Conservation (phyloP, 1,140 invertebrate species). For the Orius insidiosus region DNA sequence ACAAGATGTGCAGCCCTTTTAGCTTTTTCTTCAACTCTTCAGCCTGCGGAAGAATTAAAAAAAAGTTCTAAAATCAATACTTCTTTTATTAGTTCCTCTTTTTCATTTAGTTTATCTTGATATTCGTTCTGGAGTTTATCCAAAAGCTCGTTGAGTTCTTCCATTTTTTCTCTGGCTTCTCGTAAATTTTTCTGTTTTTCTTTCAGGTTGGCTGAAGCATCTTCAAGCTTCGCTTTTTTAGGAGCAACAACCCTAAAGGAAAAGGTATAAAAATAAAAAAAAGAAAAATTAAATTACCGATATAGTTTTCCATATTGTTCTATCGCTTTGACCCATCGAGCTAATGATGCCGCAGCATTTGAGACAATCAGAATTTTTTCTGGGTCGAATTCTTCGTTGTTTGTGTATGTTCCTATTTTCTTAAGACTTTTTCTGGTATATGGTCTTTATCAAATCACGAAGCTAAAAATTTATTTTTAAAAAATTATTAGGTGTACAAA, state of each 20-base stretch:
- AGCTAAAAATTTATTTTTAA: conserved; percentile 30
- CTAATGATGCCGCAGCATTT: conserved; percentile 62
- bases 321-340: conserved; percentile 80
- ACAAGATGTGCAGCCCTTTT: conserved; percentile 50
- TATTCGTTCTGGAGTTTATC: conserved; percentile 48
- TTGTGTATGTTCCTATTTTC: conserved; percentile 58
- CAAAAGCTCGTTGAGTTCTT: conserved; percentile 49
- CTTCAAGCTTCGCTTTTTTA: conserved; percentile 57
- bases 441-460: conserved; percentile 73
- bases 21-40: conserved; percentile 46
- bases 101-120: conserved; percentile 54
- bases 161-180: conserved; percentile 54
- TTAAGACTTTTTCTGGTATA: conserved; percentile 60
- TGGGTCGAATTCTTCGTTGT: conserved; percentile 67
- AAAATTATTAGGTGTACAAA: too few species aligned
- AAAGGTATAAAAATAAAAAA: conserved; percentile 4
- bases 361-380: conserved; percentile 68
- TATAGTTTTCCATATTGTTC: conserved; percentile 75
- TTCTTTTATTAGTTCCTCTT: conserved; percentile 57
- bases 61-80: conserved; percentile 23
- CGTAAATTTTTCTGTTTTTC: conserved; percentile 60
- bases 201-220: conserved; percentile 45
- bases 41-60: conserved; percentile 26
- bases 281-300: conserved; percentile 31
- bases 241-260: conserved; percentile 53